Evolutionary conservation across 2,888 invertebrate species (phyloP), one percentile per base, ranked within the genome.

Genomic region (Laspeyria flexula): DNA sequence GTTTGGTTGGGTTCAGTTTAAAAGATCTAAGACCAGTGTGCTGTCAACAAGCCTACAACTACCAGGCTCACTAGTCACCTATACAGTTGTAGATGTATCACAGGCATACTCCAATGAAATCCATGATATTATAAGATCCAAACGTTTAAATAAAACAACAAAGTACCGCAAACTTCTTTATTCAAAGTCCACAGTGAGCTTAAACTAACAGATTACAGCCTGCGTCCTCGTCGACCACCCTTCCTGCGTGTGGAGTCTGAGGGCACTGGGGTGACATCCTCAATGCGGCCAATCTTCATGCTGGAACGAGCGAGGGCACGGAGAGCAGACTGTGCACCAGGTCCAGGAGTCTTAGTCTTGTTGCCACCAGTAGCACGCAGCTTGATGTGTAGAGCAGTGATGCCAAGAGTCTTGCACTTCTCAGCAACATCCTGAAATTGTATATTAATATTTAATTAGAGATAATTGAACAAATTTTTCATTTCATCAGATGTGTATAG

Each of bases 261-360:
- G 79, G 99, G 99, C 90, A 99, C 99, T 15, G 99, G 99, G 7
- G 99, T 99, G 7, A 99, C 99, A 94, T 99, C 99, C 93, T 98
- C 99, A 86, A 99, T 99, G 79, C 99, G 96, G 43, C 99, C 99
- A 88, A 99, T 99, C 92, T 99, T 99, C 98, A 99, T 99, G 77
- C 97, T 98, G 54, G 99, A 98, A 90, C 99, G 97, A 72, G 99
- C 99, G 71, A 99, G 94, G 74, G 99, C 99, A 75, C 99, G 95
- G 44, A 99, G 95, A 38, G 99, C 99, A 51, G 99, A 99, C 92
- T 97, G 98, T 31, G 99, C 99, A 64, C 99, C 99, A 13, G 99
- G 99, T 83, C 99, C 99, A 41, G 99, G 99, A 4, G 99, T 99
- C 91, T 99, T 99, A 11, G 99, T 99, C 86, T 98, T 98, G 93